Evolutionary conservation across 2,888 invertebrate genomes (phyloP), one percentile per base, ranked within the genome.

Genomic region (Leptopilina drosophilae): DNA sequence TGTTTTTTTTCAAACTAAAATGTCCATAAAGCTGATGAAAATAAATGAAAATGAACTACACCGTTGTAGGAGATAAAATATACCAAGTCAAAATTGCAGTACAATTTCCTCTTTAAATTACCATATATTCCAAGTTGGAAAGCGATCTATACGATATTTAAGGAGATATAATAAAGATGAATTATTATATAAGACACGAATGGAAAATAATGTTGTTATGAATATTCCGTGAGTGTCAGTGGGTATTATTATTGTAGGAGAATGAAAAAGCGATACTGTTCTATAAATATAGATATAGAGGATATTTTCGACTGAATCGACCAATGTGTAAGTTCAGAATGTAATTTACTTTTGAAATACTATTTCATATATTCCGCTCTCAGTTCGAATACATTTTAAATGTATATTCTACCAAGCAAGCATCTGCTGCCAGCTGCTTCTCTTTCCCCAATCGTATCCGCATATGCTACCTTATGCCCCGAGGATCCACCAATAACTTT

Each of bases 401-500:
- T 56, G 73, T 56, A 73, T 73, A 11, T 49, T 12, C 49, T 46
- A 46, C 14, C 33, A n/a, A 56, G 49, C 53, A 33, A 33, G 33
- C 73, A 73, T 56, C 56, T 73, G 73, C 73, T 73, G 56, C 56
- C 73, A 73, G 33, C 53, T 73, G 56, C 56, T 3, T 33, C 33
- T 73, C 73, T 73, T 73, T 33, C 53, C 15, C 73, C 73, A 73
- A 69, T 69, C 26, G 33, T n/a, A 33, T 56, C 56, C 56, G 33
- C 33, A 56, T 73, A 73, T 73, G 56, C 33, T 73, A 33, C 56
- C 56, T 73, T 73, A 73, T 69, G 53, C 73, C 73, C 42, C 9
- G n/a, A 56, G 73, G 73, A 73, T 73, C 33, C 33, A 56, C 73
- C 73, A 73, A 73, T 73, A 73, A 73, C 73, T 73, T 73, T 73